These are phyloP conservation scores for Manacus vitellinus DNA, from an alignment of 2,113 vertebrate species.

Conservation along the genomic window DNA sequence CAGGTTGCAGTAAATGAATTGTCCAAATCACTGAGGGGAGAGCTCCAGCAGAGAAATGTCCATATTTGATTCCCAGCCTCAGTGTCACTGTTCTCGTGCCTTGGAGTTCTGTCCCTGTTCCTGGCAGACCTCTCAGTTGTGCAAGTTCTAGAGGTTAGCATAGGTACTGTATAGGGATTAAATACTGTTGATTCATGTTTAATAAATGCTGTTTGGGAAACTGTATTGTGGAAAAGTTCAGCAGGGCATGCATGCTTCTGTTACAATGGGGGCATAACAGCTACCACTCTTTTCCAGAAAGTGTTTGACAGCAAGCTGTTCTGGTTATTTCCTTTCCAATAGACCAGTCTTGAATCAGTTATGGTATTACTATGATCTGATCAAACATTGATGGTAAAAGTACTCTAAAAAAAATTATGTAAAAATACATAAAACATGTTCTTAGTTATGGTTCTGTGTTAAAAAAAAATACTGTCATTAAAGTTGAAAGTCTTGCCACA, in stretches of 20 bases:
- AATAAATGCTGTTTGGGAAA: not conserved
- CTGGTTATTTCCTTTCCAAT: not conserved
- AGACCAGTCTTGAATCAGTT: not conserved
- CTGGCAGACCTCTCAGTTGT: not conserved
- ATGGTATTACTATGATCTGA: not conserved
- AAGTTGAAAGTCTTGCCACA: not conserved
- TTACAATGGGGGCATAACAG: not conserved
- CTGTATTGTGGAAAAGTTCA: not conserved
- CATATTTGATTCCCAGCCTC: not conserved
- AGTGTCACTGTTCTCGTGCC: fast-evolving
- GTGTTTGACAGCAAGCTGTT: not conserved
- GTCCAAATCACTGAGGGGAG: not conserved
- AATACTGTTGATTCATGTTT: not conserved
- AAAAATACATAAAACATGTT: not conserved
- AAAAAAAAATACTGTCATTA: not conserved
- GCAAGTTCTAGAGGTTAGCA: not conserved
- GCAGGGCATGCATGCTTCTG: not conserved
- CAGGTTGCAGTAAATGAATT: not conserved
- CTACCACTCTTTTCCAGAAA: not conserved
- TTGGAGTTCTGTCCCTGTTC: not conserved
- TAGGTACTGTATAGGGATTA: not conserved
- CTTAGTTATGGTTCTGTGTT: not conserved
- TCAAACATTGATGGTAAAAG: not conserved
- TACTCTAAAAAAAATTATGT: not conserved
- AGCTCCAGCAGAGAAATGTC: not conserved